Percentiles rank a stretch among this genome's conserved stretches.
Evolutionary conservation across 53 echinoderm and acorn worm species (phyloP).

Genomic region (Patiria pectinifera): DNA sequence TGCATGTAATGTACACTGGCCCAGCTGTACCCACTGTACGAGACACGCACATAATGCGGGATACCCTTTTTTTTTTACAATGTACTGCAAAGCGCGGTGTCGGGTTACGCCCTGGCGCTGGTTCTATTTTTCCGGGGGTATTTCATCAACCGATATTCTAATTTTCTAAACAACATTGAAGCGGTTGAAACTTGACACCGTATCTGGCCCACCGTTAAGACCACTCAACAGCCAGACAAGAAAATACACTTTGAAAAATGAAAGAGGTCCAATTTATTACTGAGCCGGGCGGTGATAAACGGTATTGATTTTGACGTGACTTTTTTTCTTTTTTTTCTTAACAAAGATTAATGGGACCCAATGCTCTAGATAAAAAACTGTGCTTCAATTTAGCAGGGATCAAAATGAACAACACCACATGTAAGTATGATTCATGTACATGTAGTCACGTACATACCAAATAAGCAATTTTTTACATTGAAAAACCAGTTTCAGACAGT

Average conservation of each 20-base stretch:
- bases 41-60: constrained; percentile 27
- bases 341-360: constrained; percentile 20
- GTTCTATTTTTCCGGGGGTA: constrained; percentile 16
- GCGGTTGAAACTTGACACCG: constrained; percentile 44
- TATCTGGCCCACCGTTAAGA: constrained; percentile 40
- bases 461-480: not conserved
- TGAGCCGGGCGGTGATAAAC: constrained; percentile 41
- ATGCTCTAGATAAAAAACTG: not conserved
- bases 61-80: not conserved
- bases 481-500: not conserved
- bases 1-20: constrained; percentile 45
- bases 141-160: constrained; percentile 64
- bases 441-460: not conserved
- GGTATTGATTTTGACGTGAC: constrained; percentile 24
- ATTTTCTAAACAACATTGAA: constrained; percentile 53
- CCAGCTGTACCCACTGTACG: not conserved
- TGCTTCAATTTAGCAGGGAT: not conserved
- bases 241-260: constrained; percentile 33
- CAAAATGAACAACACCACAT: not conserved
- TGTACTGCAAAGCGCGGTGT: constrained; percentile 26
- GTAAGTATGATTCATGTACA: not conserved
- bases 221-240: constrained; percentile 17
- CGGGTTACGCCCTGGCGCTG: constrained; percentile 28
- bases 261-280: constrained; percentile 51
- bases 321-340: constrained; percentile 16